Percentiles rank a stretch among this genome's conserved stretches.
These are phyloP conservation scores for Octopus bimaculoides DNA, from an alignment of 1,140 invertebrate species.

Conservation along the genomic window DNA sequence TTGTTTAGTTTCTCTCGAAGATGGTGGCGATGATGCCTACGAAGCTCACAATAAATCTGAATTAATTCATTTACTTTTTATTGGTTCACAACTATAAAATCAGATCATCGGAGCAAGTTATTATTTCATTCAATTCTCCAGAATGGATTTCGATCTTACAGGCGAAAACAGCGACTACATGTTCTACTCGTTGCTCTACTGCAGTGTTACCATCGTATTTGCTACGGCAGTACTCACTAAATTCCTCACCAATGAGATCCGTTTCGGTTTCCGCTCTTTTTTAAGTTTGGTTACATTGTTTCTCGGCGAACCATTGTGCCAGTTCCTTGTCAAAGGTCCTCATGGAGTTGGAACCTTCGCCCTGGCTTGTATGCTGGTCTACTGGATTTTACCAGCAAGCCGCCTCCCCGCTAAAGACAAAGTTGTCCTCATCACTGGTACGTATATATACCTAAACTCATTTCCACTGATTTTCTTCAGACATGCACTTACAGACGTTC, in stretches of 20 bases:
- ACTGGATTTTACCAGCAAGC: conserved; percentile 50
- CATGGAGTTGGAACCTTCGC: conserved; percentile 47
- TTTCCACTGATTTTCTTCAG: no score
- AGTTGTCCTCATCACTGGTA: conserved; percentile 51
- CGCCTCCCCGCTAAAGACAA: conserved; percentile 49
- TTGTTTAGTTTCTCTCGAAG: no score
- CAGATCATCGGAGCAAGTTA: no score
- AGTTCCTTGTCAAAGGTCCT: conserved; percentile 54
- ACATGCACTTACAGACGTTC: no score
- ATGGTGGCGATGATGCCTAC: no score
- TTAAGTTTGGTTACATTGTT: conserved; percentile 50
- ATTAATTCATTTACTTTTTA: no score
- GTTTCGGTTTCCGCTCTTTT: conserved; percentile 52
- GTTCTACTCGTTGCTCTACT: conserved; percentile 53
- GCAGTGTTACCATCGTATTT: conserved; percentile 51
- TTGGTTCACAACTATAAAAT: no score
- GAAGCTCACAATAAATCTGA: no score
- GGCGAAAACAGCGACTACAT: conserved; percentile 46
- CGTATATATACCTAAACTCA: background rate
- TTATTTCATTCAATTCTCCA: no score
- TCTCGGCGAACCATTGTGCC: conserved; percentile 54
- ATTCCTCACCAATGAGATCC: conserved; percentile 53
- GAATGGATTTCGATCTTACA: conserved; percentile 32
- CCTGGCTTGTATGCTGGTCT: conserved; percentile 48
- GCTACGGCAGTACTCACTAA: conserved; percentile 54